Percentiles rank a stretch among this genome's conserved stretches.
phyloP scores from a whole-genome alignment of 2,113 vertebrate species.

The Anarrhichthys ocellatus region DNA sequence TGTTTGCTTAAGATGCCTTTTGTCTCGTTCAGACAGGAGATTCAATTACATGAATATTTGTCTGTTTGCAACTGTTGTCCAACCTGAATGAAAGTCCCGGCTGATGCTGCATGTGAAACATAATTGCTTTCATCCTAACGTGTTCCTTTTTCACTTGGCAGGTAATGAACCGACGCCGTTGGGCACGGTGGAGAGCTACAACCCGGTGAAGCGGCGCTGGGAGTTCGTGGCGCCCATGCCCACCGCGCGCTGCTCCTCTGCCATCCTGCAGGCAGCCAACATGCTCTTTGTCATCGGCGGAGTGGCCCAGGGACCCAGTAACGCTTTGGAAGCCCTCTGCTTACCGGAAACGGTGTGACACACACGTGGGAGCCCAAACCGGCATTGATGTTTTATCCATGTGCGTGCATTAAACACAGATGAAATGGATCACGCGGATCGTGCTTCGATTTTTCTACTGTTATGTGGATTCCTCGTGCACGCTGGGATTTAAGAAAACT shows the following conservation, averaged over 20 bases:
- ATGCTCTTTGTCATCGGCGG: slow-evolving; percentile 93
- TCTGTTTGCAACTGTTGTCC: background rate
- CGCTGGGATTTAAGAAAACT: slow-evolving; percentile 4
- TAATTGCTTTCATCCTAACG: background rate
- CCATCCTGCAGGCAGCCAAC: slow-evolving; percentile 83
- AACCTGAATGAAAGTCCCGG: background rate
- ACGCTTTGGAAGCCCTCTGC: slow-evolving; percentile 92
- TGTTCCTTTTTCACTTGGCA: slow-evolving; percentile 63
- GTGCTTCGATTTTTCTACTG: slow-evolving; percentile 26
- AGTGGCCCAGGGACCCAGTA: slow-evolving; percentile 94
- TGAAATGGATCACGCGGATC: slow-evolving; percentile 14
- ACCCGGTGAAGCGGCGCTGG: slow-evolving; percentile 90
- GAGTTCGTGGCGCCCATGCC: slow-evolving; percentile 90
- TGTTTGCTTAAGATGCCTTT: background rate
- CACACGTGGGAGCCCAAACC: slow-evolving; percentile 25
- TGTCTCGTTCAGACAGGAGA: background rate
- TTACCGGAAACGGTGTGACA: slow-evolving; percentile 89
- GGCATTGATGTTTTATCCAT: slow-evolving; percentile 31
- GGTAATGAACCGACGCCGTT: slow-evolving; percentile 94
- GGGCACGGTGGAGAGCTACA: slow-evolving; percentile 92
- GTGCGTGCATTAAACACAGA: slow-evolving; percentile 32
- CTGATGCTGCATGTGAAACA: background rate
- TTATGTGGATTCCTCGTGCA: slow-evolving; percentile 33
- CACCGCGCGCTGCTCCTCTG: slow-evolving; percentile 93
- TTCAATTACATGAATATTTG: background rate